Percentiles rank a stretch among this genome's conserved stretches.
Conservation (phyloP, 1,140 invertebrate genomes). For the Pachypeltis micranthus region DNA sequence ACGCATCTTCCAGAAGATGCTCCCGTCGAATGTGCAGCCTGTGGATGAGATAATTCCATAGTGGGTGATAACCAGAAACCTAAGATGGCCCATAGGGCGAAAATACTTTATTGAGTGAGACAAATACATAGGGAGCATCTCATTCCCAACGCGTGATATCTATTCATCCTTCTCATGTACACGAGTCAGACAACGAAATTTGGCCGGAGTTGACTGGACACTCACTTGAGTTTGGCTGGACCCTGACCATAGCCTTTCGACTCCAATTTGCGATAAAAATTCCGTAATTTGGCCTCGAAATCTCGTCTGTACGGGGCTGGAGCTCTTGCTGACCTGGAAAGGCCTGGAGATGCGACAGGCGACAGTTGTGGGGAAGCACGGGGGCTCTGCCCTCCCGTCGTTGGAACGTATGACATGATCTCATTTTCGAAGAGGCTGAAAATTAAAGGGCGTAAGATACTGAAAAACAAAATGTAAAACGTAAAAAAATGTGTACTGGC, state of each 20-base stretch:
- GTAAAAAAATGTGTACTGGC: too few relatives aligned
- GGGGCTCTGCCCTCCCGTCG: conserved; percentile 33
- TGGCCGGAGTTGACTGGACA: conserved; percentile 25
- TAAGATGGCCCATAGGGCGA: too few relatives aligned
- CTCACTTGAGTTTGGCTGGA: conserved; percentile 88
- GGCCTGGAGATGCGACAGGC: conserved; percentile 64
- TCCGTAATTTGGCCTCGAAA: conserved; percentile 89
- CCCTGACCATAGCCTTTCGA: conserved; percentile 94
- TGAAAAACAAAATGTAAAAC: too few relatives aligned
- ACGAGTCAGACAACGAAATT: too few relatives aligned
- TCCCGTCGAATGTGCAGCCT: conserved; percentile 86
- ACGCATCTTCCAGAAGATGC: conserved; percentile 88
- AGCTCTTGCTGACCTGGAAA: conserved; percentile 58
- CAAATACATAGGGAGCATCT: too few relatives aligned
- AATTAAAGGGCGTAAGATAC: too few relatives aligned
- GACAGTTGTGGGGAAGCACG: conserved; percentile 55
- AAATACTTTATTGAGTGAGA: too few relatives aligned
- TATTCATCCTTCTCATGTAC: too few relatives aligned
- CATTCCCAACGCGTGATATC: too few relatives aligned
- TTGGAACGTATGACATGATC: conserved; percentile 91
- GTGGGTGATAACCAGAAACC: too few relatives aligned
- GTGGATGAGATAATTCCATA: conserved; percentile 16
- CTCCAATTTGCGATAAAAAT: conserved; percentile 90
- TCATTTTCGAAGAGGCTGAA: conserved; percentile 92
- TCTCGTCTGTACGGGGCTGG: conserved; percentile 81